Evolutionary conservation across 2,113 vertebrate species (phyloP), one percentile per base, ranked within the genome.

Genomic region (Atherinomorus stipes): DNA sequence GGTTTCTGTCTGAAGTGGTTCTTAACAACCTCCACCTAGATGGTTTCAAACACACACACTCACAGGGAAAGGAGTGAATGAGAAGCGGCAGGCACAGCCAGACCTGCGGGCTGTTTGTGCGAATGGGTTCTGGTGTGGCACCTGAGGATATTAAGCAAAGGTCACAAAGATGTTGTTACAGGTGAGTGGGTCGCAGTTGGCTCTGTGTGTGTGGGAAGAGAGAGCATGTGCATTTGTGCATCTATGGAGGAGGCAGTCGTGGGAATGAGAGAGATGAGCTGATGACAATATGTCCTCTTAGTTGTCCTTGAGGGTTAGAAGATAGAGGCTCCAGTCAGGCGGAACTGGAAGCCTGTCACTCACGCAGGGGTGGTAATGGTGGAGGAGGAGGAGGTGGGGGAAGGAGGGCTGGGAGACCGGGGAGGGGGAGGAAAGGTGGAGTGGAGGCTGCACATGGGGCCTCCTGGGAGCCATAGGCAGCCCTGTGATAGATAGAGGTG

Each of bases 321-420:
- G 88, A 91, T 88, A 86, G 85, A 84, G 73, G 77, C 76, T 78
- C 78, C 89, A 88, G 88, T 88, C 88, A 87, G 85, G 91, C 74
- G 73, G 87, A 92, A 92, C 93, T 74, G 40, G 89, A 94, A 63
- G 88, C 84, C 91, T 94, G 92, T 93, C 92, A 93, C 85, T 94
- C 91, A 94, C 64, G 58, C 69, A 8, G n/a, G 63, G 83, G 23
- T 22, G 69, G 78, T 64, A 77, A 61, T 75, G 79, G 63, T 3
- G 42, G 64, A 23, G 60, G 81, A 58, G 47, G 22, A 18, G 34
- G n/a, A n/a, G n/a, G n/a, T n/a, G n/a, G 64, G 26, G 25, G 59
- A 26, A 44, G 54, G 25, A 50, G 34, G 22, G 50, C 42, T 54
- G 4, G 61, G 71, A 44, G 45, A 8, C 15, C 9, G 4, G 47